These are phyloP conservation scores for Atta cephalotes DNA, from an alignment of 1,140 invertebrate species.

Conservation along the genomic window DNA sequence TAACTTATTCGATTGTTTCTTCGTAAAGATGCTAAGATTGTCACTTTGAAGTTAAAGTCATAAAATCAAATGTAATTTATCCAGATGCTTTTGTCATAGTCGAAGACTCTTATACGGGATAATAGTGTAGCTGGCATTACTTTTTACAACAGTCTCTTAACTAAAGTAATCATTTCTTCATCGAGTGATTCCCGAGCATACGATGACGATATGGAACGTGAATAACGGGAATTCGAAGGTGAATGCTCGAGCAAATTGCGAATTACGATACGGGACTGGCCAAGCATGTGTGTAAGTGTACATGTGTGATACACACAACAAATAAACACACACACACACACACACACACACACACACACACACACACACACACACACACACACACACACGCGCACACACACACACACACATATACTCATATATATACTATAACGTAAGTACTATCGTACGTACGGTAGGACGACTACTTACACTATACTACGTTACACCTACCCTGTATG, in stretches of 20 bases:
- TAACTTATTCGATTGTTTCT: neutral
- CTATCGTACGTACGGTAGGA: no score
- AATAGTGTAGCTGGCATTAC: neutral
- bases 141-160: neutral
- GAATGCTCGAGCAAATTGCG: conserved; percentile 77
- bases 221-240: conserved; percentile 78
- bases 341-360: neutral
- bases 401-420: no score
- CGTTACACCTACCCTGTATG: no score
- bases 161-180: conserved; percentile 37
- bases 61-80: neutral
- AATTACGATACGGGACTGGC: conserved; percentile 73
- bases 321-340: neutral
- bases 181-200: conserved; percentile 58
- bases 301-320: neutral
- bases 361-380: no score
- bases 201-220: conserved; percentile 73
- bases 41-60: neutral
- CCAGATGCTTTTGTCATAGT: neutral
- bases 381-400: no score
- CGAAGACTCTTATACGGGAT: neutral
- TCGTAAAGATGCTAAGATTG: neutral
- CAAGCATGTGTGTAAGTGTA: neutral
- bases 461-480: no score
- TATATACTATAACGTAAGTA: no score